Evolutionary conservation across 2,888 invertebrate species (phyloP).

Genomic region (Neoaliturus tenellus): DNA sequence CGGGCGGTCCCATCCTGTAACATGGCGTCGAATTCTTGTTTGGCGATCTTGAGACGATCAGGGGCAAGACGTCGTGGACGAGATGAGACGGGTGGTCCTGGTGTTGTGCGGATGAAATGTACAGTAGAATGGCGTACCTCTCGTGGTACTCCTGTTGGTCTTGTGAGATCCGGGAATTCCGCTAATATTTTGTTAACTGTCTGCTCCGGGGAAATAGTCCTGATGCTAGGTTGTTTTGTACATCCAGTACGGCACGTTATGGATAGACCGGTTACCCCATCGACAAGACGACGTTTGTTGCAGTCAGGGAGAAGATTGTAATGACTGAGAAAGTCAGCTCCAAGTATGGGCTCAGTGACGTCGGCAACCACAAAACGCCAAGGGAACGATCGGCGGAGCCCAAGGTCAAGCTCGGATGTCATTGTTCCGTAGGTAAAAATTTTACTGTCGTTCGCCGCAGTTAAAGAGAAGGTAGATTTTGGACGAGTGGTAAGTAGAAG

Average conservation of each 20-base stretch:
- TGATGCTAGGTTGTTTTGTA: not conserved
- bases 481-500: no score
- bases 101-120: conserved; percentile 65
- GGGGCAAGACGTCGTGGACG: conserved; percentile 68
- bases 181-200: not conserved
- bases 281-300: not conserved
- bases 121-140: conserved; percentile 53
- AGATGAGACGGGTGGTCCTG: conserved; percentile 68
- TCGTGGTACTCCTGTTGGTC: not conserved
- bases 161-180: conserved; percentile 52
- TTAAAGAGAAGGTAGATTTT: no score
- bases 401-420: no score
- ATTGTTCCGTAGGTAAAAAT: no score
- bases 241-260: not conserved
- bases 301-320: not conserved
- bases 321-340: not conserved
- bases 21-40: conserved; percentile 68
- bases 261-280: not conserved
- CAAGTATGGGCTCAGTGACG: not conserved
- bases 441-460: no score
- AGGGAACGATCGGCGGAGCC: not conserved
- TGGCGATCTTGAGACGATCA: conserved; percentile 67
- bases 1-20: conserved; percentile 66
- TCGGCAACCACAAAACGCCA: not conserved
- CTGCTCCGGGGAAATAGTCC: not conserved